phyloP scores from a whole-genome alignment of 2,113 vertebrate species.

The Chelonoidis abingdonii region DNA sequence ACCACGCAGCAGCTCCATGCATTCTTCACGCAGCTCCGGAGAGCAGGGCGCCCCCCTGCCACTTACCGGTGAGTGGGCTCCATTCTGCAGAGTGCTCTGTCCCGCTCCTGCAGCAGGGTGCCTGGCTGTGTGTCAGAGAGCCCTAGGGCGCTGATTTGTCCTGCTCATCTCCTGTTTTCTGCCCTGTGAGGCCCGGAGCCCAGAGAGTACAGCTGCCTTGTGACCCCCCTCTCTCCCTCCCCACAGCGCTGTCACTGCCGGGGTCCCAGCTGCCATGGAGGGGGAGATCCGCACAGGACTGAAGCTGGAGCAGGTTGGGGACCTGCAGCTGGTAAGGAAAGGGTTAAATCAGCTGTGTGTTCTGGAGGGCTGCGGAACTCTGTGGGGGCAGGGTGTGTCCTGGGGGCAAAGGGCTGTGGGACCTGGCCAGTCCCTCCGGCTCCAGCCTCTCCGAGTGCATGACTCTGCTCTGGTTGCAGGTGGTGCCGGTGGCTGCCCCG shows the following conservation, averaged over 20 bases:
- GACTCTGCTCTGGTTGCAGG: constrained; percentile 48
- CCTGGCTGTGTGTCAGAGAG: background rate
- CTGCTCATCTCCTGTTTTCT: background rate
- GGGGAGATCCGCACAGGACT: constrained; percentile 72
- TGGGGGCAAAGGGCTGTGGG: background rate
- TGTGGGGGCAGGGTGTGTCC: accelerated
- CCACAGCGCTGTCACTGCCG: constrained; percentile 72
- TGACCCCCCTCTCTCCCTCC: background rate
- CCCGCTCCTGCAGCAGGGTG: background rate
- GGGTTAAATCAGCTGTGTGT: background rate
- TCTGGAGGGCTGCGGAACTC: accelerated
- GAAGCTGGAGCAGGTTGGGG: constrained; percentile 53
- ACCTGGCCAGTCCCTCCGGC: background rate
- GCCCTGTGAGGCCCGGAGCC: no score
- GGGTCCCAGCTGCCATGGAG: constrained; percentile 48
- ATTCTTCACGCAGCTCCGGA: constrained; percentile 63
- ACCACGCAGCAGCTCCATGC: constrained; percentile 68
- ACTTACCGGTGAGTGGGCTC: constrained; percentile 58
- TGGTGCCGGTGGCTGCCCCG: constrained; percentile 63
- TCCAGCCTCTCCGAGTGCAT: background rate
- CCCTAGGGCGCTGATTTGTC: background rate
- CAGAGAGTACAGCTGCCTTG: background rate
- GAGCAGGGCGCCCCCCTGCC: constrained; percentile 43
- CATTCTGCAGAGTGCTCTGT: accelerated
- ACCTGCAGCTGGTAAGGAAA: constrained; percentile 57